A percentile compares a stretch with the other conserved stretches of the same genome.
These are phyloP conservation scores for Isichthys henryi DNA, from an alignment of 2,113 vertebrate genomes.

Conservation along the genomic window DNA sequence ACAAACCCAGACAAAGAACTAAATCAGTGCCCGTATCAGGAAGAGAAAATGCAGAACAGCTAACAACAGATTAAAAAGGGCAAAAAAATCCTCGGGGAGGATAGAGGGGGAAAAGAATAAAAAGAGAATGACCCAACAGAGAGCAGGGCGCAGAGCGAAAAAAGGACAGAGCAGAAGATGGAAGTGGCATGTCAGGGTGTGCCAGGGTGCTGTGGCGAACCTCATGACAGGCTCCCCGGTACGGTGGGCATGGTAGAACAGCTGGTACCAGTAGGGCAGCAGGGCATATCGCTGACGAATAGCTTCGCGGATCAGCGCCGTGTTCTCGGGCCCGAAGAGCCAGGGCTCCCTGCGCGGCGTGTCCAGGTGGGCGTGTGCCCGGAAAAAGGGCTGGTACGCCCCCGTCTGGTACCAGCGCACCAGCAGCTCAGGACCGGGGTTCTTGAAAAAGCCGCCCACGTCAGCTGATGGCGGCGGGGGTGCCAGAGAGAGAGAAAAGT, in stretches of 20 bases:
- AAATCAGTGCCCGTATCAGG: not conserved
- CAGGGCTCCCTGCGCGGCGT: constrained; percentile 82
- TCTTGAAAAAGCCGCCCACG: constrained; percentile 83
- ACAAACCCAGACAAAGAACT: not conserved
- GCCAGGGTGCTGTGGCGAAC: constrained; percentile 41
- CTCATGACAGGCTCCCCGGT: constrained; percentile 78
- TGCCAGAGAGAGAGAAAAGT: not conserved
- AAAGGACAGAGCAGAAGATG: not conserved
- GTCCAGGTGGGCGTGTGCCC: constrained; percentile 85
- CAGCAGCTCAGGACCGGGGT: constrained; percentile 72
- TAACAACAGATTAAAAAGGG: not conserved
- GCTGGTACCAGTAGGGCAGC: constrained; percentile 83
- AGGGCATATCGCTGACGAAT: constrained; percentile 74
- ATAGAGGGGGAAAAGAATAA: not conserved
- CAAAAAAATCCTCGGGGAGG: not conserved
- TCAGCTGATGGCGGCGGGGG: constrained; percentile 58
- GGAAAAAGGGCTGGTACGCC: constrained; percentile 83
- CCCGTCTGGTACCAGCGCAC: constrained; percentile 88
- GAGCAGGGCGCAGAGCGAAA: not conserved
- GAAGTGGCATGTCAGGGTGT: not conserved
- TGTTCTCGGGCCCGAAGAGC: constrained; percentile 74
- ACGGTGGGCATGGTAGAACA: constrained; percentile 67
- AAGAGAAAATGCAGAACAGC: not conserved
- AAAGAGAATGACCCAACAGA: not conserved
- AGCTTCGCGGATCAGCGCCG: constrained; percentile 64